These are phyloP conservation scores for Heliornis fulica DNA, from an alignment of 2,113 vertebrate species.

Conservation along the genomic window DNA sequence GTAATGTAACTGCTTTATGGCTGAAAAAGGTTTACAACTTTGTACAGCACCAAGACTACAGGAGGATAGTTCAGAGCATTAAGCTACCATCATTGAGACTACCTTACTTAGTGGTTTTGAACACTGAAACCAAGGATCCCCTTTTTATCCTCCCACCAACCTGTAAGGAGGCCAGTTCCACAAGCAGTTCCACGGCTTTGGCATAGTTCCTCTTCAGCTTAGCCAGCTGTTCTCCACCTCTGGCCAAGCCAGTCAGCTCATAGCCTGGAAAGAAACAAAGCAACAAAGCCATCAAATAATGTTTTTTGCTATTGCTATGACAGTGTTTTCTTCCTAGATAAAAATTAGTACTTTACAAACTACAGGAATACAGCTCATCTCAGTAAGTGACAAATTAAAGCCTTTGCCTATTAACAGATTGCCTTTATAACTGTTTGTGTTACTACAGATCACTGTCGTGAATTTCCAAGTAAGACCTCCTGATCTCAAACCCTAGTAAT, in stretches of 20 bases:
- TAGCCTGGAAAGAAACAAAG: conserved; percentile 81
- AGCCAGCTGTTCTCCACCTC: conserved; percentile 96
- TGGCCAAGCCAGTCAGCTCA: conserved; percentile 94
- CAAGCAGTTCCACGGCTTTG: conserved; percentile 96
- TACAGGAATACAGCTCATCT: not conserved
- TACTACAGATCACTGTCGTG: not conserved
- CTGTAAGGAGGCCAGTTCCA: conserved; percentile 97
- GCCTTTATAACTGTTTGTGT: not conserved
- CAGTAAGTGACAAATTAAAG: not conserved
- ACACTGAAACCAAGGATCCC: not conserved
- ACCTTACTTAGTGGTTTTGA: not conserved
- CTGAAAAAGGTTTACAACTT: not conserved
- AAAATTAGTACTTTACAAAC: not conserved
- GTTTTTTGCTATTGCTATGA: not conserved
- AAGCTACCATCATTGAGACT: not conserved
- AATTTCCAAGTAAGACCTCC: not conserved
- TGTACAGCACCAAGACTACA: not conserved
- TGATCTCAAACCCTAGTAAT: not conserved
- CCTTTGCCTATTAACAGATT: not conserved
- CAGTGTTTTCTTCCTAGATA: not conserved
- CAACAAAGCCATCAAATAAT: not conserved
- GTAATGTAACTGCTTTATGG: not conserved
- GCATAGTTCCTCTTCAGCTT: conserved; percentile 98
- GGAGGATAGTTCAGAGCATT: not conserved
- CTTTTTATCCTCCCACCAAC: conserved; percentile 61